phyloP scores from a whole-genome alignment of 2,797 vertebrate species.

The Bradypus variegatus region DNA sequence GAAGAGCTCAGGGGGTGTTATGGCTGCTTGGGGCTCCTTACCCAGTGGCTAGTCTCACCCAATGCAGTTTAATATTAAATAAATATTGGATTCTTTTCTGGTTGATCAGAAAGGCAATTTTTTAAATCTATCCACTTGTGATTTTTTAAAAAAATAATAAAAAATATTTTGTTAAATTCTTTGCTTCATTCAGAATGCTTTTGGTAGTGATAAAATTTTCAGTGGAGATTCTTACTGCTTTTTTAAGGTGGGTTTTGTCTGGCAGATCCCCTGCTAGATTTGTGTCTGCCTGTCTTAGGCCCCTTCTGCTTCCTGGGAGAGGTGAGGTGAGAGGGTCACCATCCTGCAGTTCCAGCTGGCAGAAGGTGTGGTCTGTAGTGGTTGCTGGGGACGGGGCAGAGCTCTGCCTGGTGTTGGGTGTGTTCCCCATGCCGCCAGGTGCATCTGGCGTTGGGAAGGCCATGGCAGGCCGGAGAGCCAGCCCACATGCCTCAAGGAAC shows the following conservation, averaged over 20 bases:
- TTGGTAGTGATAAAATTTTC: neutral
- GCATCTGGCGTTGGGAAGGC: neutral
- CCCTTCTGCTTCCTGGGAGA: neutral
- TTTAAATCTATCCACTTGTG: neutral
- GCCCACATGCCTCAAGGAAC: neutral
- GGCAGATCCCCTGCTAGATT: neutral
- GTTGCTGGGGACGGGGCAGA: neutral
- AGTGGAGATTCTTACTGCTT: neutral
- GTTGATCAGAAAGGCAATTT: neutral
- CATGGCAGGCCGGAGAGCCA: neutral
- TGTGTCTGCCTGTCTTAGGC: too few relatives aligned
- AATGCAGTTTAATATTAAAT: neutral
- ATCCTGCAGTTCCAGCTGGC: neutral
- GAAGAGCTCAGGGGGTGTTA: neutral
- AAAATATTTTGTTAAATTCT: slow-evolving; percentile 3
- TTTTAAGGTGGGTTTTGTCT: neutral
- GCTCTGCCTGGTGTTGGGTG: too few relatives aligned
- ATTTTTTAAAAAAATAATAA: neutral
- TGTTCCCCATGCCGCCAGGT: neutral
- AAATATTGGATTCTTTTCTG: neutral
- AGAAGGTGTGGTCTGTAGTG: neutral
- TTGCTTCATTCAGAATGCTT: slow-evolving; percentile 1
- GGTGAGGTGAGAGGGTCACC: neutral
- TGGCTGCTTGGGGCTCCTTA: neutral
- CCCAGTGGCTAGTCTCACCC: neutral